Percentiles rank a stretch among this genome's conserved stretches.
Conservation (phyloP, 2,888 invertebrate genomes). For the Linyphia triangularis region DNA sequence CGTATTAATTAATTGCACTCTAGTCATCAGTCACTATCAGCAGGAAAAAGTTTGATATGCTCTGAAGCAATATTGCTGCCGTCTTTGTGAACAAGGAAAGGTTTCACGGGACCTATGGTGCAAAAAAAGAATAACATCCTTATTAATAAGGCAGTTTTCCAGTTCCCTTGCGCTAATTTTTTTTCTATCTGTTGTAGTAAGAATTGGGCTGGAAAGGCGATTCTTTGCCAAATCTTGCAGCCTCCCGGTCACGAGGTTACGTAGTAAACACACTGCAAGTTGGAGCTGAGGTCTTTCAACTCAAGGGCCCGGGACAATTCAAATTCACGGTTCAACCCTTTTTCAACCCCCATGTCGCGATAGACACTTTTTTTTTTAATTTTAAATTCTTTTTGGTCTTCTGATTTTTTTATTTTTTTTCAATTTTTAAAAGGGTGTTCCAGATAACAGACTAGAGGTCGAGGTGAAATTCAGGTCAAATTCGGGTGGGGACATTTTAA, state of each 20-base stretch:
- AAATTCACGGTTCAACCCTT: slow-evolving; percentile 58
- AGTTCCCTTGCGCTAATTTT: not conserved
- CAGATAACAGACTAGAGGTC: too few species aligned
- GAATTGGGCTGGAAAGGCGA: not conserved
- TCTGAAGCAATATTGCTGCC: too few species aligned
- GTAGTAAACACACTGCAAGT: slow-evolving; percentile 41
- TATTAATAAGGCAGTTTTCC: too few species aligned
- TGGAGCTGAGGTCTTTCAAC: slow-evolving; percentile 68
- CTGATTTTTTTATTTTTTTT: not conserved
- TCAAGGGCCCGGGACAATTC: slow-evolving; percentile 59
- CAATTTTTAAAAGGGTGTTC: not conserved
- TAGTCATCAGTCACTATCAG: too few species aligned
- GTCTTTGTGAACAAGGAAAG: too few species aligned
- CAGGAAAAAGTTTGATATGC: too few species aligned
- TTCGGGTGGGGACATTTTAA: too few species aligned
- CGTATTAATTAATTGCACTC: too few species aligned
- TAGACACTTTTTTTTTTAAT: not conserved
- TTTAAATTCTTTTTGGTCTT: not conserved
- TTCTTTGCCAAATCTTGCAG: slow-evolving; percentile 24
- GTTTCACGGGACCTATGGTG: too few species aligned
- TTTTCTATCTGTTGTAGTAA: not conserved
- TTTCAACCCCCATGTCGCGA: slow-evolving; percentile 4
- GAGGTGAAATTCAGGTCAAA: too few species aligned
- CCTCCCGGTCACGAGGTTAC: slow-evolving; percentile 7
- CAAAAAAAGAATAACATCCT: too few species aligned